These are phyloP conservation scores for Gymnothorax javanicus DNA, from an alignment of 2,797 vertebrate genomes.

Conservation along the genomic window DNA sequence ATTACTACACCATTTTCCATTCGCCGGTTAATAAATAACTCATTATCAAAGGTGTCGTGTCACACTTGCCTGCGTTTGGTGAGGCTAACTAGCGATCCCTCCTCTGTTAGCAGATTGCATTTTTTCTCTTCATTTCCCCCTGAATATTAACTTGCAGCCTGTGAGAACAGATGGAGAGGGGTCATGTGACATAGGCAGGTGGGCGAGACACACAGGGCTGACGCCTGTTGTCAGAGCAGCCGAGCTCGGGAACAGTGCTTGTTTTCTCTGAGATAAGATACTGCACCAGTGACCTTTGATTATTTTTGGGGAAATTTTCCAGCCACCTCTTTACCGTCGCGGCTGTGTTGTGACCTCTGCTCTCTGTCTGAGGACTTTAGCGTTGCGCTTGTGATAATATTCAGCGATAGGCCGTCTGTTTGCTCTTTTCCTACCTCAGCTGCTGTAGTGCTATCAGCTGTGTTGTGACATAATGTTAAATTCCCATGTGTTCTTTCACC, in stretches of 20 bases:
- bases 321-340: neutral
- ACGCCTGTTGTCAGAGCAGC: constrained; percentile 23
- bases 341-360: neutral
- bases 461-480: constrained; percentile 18
- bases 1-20: constrained; percentile 14
- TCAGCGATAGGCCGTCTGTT: neutral
- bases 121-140: neutral
- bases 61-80: constrained; percentile 6
- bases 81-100: constrained; percentile 19
- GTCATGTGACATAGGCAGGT: constrained; percentile 43
- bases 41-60: constrained; percentile 9
- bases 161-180: constrained; percentile 37
- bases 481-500: neutral
- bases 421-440: neutral
- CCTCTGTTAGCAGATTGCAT: neutral
- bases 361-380: neutral
- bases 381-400: constrained; percentile 12
- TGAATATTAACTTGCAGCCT: constrained; percentile 23
- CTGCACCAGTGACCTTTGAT: constrained; percentile 35
- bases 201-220: constrained; percentile 35
- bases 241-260: constrained; percentile 20
- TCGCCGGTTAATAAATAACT: constrained; percentile 25
- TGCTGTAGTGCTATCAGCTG: neutral
- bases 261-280: constrained; percentile 30
- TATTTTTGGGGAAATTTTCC: constrained; percentile 22